Conservation (phyloP, 2,113 vertebrate genomes). For the Scatophagus argus region DNA sequence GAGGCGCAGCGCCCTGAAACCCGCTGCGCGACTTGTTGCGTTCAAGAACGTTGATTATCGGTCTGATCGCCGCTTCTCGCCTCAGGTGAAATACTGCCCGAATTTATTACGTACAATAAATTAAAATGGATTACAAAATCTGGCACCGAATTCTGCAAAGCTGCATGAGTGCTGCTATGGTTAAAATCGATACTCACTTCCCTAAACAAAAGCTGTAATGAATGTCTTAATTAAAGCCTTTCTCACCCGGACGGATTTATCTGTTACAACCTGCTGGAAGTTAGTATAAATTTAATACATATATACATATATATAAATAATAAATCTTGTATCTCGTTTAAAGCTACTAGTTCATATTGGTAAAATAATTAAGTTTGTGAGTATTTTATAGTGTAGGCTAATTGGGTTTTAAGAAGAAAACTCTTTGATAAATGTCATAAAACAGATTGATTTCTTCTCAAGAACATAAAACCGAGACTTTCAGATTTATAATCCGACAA, state of each 20-base stretch:
- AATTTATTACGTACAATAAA: background rate
- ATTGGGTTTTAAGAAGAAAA: background rate
- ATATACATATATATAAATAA: no score
- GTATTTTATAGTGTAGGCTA: no score
- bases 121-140: no score
- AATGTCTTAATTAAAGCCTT: background rate
- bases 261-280: background rate
- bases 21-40: background rate
- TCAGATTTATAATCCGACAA: background rate
- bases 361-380: no score
- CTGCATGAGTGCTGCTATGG: background rate
- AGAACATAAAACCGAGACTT: background rate
- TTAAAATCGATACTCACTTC: background rate
- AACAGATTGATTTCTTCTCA: background rate
- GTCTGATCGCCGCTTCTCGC: background rate
- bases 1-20: no score
- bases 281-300: no score
- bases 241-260: background rate
- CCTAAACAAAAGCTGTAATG: background rate
- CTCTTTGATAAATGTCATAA: background rate
- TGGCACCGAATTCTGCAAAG: background rate
- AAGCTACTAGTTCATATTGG: no score
- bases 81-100: background rate
- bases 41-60: background rate
- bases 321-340: background rate